These are phyloP conservation scores for Acronicta psi DNA, from an alignment of 2,888 invertebrate genomes.

Conservation along the genomic window DNA sequence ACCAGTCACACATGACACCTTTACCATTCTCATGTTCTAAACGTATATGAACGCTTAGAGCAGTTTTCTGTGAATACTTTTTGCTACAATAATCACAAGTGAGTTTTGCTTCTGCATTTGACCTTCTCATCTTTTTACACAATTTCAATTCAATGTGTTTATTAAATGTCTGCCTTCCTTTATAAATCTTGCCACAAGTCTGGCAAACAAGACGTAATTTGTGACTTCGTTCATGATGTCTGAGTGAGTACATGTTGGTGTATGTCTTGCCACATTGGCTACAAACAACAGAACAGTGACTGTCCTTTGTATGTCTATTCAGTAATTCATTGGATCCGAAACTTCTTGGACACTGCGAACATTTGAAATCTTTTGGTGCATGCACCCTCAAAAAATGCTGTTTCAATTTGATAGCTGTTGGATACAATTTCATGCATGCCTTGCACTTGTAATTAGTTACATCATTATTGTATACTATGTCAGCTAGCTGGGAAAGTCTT, in stretches of 20 bases:
- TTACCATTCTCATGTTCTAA: constrained; percentile 62
- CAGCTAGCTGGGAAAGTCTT: constrained; percentile 2
- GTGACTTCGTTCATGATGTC: constrained; percentile 60
- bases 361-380: constrained; percentile 62
- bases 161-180: constrained; percentile 54
- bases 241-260: constrained; percentile 52
- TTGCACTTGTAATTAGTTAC: constrained; percentile 54
- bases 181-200: constrained; percentile 63
- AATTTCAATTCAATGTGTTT: constrained; percentile 56
- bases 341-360: constrained; percentile 56
- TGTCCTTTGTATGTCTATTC: constrained; percentile 52
- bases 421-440: constrained; percentile 53
- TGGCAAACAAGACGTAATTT: constrained; percentile 52
- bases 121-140: constrained; percentile 50
- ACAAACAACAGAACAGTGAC: constrained; percentile 57
- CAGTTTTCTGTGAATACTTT: constrained; percentile 57
- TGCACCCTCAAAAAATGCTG: constrained; percentile 59
- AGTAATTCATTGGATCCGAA: constrained; percentile 55
- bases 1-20: constrained; percentile 61
- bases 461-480: constrained; percentile 32
- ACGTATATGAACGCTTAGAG: constrained; percentile 61
- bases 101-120: constrained; percentile 46
- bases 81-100: constrained; percentile 64
- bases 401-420: constrained; percentile 49
- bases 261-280: constrained; percentile 65